phyloP scores from a whole-genome alignment of 2,797 vertebrate species.

The Pagetopsis macropterus region DNA sequence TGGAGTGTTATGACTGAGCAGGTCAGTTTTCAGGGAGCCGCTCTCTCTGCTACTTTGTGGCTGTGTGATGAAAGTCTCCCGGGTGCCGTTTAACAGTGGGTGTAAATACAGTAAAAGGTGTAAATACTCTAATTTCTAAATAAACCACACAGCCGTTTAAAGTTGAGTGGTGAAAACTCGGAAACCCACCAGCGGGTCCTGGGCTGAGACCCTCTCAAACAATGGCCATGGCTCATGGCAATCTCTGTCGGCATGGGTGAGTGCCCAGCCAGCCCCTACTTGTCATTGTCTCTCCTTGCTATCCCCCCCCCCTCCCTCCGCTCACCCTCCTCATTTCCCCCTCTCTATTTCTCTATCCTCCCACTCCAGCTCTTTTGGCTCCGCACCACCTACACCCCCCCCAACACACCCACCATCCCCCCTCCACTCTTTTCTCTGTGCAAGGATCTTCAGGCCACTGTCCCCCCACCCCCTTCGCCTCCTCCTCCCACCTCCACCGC shows the following conservation, averaged over 20 bases:
- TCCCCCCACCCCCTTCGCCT: conserved; percentile 63
- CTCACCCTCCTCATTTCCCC: conserved; percentile 70
- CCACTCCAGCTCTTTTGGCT: conserved; percentile 79
- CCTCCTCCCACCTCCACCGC: conserved; percentile 46
- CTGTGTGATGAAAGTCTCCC: conserved; percentile 74
- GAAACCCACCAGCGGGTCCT: conserved; percentile 75
- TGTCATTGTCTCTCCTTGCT: conserved; percentile 84
- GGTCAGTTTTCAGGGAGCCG: conserved; percentile 73
- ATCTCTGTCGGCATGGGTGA: conserved; percentile 86
- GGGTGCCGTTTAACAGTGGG: conserved; percentile 81
- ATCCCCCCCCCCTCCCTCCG: conserved; percentile 35
- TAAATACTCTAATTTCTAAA: conserved; percentile 83
- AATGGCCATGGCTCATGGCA: conserved; percentile 86
- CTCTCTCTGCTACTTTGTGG: conserved; percentile 76
- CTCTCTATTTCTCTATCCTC: conserved; percentile 81
- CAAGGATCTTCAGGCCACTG: conserved; percentile 81
- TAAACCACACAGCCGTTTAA: conserved; percentile 81
- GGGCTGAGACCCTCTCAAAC: conserved; percentile 81
- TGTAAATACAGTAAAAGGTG: conserved; percentile 85
- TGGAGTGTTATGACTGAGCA: conserved; percentile 78
- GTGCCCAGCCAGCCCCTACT: conserved; percentile 85
- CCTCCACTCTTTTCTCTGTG: conserved; percentile 67
- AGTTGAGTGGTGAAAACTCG: conserved; percentile 76
- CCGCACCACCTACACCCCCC: conserved; percentile 65
- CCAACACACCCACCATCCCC: conserved; percentile 55